Evolutionary conservation across 2,113 vertebrate genomes (phyloP).

Genomic region (Oceanites oceanicus): DNA sequence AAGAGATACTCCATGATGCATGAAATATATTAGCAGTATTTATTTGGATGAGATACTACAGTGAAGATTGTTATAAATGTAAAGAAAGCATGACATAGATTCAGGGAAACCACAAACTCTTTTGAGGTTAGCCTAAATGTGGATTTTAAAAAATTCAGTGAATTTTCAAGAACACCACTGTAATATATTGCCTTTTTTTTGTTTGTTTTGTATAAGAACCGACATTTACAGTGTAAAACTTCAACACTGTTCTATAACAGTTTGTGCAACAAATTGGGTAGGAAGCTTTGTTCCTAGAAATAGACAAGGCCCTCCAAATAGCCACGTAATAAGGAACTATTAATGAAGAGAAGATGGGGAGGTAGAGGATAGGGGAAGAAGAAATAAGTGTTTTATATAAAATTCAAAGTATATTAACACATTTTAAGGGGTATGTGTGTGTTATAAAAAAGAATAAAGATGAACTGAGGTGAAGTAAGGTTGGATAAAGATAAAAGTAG

Average conservation of each 20-base stretch:
- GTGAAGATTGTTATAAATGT: not conserved
- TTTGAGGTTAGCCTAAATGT: not conserved
- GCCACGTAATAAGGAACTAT: not conserved
- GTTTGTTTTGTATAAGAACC: not conserved
- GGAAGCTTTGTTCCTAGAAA: not conserved
- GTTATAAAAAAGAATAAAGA: not conserved
- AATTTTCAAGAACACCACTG: not conserved
- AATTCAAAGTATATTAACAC: not conserved
- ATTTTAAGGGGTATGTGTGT: not conserved
- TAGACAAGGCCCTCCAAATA: not conserved
- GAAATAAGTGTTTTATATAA: not conserved
- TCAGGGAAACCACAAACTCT: not conserved
- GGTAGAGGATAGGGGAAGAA: not conserved
- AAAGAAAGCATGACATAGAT: not conserved
- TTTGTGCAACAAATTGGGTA: not conserved
- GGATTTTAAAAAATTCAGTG: not conserved
- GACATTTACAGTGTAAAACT: not conserved
- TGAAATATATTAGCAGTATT: not conserved
- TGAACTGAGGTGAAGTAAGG: not conserved
- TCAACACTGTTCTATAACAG: not conserved
- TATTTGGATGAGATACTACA: not conserved
- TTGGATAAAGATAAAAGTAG: not conserved
- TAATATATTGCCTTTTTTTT: not conserved
- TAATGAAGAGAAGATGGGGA: not conserved
- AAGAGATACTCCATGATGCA: not conserved